Evolutionary conservation across 1,140 invertebrate species (phyloP).

Genomic region (Phymastichus coffea): DNA sequence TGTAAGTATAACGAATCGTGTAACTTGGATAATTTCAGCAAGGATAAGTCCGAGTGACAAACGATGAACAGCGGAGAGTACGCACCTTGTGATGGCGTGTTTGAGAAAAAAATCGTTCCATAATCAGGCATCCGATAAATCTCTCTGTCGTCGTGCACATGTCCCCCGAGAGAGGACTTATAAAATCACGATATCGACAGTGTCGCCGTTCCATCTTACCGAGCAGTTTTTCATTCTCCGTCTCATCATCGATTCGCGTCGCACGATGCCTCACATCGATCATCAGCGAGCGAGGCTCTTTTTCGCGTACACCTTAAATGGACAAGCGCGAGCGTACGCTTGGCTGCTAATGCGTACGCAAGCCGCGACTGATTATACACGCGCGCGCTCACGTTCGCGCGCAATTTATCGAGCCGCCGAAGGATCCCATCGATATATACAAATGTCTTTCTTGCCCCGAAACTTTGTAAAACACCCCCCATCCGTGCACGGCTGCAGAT

Average conservation of each 20-base stretch:
- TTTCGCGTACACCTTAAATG: slow-evolving; percentile 22
- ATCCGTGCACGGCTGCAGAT: no score
- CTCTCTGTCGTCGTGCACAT: not conserved
- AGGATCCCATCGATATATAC: no score
- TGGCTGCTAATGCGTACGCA: slow-evolving; percentile 13
- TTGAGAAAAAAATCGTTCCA: not conserved
- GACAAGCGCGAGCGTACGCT: not conserved
- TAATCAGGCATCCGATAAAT: slow-evolving; percentile 13
- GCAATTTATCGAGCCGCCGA: no score
- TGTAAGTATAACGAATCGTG: no score
- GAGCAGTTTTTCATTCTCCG: not conserved
- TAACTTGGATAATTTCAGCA: no score
- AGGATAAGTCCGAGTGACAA: no score
- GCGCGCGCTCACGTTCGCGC: no score
- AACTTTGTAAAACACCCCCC: no score
- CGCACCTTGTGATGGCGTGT: not conserved
- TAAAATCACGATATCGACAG: slow-evolving; percentile 21
- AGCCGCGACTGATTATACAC: slow-evolving; percentile 18
- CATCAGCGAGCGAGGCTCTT: slow-evolving; percentile 38
- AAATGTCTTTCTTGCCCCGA: no score
- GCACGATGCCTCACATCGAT: slow-evolving; percentile 44
- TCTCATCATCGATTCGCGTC: slow-evolving; percentile 24
- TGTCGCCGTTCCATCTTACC: not conserved
- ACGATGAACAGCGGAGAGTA: not conserved
- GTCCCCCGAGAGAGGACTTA: no score